Conservation (phyloP, 2,797 vertebrate species). For the Pelobates cultripes region DNA sequence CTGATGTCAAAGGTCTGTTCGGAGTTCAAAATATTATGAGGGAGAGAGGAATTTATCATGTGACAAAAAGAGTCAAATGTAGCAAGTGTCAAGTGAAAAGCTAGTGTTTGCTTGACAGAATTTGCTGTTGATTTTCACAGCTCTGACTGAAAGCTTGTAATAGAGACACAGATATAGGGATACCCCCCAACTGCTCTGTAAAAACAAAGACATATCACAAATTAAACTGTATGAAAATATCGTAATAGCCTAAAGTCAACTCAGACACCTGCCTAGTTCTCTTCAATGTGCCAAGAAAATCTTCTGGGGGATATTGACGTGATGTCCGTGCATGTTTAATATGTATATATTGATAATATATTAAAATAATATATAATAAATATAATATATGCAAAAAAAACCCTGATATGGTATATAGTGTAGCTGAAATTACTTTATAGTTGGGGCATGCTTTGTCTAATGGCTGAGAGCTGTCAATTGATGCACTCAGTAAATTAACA, state of each 20-base stretch:
- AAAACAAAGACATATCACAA: background rate
- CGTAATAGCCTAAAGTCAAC: background rate
- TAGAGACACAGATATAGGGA: background rate
- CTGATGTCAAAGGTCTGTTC: slow-evolving; percentile 35
- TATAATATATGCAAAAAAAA: too few relatives aligned
- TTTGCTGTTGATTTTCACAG: slow-evolving; percentile 43
- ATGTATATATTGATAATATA: too few relatives aligned
- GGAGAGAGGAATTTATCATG: slow-evolving; percentile 35
- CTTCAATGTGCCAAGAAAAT: background rate
- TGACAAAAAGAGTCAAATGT: slow-evolving; percentile 37
- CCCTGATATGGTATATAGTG: too few relatives aligned
- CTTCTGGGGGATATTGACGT: background rate
- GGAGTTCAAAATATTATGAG: slow-evolving; percentile 44
- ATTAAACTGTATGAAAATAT: background rate
- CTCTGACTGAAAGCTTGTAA: background rate
- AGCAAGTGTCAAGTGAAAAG: slow-evolving; percentile 41
- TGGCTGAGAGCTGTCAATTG: too few relatives aligned
- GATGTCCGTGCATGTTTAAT: too few relatives aligned
- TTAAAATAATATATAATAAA: too few relatives aligned
- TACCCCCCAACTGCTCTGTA: background rate
- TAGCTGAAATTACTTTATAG: too few relatives aligned
- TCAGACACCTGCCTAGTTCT: background rate
- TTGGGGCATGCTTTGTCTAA: too few relatives aligned
- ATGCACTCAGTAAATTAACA: too few relatives aligned
- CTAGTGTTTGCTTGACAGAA: slow-evolving; percentile 25